Conservation (phyloP, 2,888 invertebrate species). For the Limnephilus rhombicus region DNA sequence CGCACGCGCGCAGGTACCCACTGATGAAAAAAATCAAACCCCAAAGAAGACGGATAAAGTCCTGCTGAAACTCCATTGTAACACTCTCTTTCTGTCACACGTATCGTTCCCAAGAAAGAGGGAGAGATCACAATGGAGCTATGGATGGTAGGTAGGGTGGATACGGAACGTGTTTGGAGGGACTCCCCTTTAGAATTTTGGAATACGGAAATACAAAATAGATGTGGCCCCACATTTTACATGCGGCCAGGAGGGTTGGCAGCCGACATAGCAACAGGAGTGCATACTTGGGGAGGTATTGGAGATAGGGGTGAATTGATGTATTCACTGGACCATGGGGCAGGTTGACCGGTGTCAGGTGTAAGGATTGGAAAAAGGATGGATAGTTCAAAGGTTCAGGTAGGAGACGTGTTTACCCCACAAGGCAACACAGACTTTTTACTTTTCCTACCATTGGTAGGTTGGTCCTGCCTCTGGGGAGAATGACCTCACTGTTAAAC, state of each 20-base stretch:
- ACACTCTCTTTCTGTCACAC: not conserved
- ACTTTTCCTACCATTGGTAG: too few species aligned
- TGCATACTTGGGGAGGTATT: not conserved
- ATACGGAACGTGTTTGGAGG: slow-evolving; percentile 18
- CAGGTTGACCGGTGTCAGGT: slow-evolving; percentile 18
- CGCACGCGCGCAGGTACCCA: slow-evolving; percentile 37
- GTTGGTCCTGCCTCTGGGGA: too few species aligned
- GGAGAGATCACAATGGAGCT: not conserved
- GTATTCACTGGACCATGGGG: slow-evolving; percentile 11
- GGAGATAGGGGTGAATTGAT: not conserved
- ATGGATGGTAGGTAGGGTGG: not conserved
- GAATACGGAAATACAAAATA: slow-evolving; percentile 37
- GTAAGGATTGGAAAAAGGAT: not conserved
- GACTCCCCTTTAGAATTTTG: slow-evolving; percentile 14
- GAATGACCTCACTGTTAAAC: too few species aligned
- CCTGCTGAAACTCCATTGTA: not conserved
- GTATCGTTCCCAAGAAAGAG: not conserved
- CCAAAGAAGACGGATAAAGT: not conserved
- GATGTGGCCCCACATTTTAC: not conserved
- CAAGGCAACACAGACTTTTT: too few species aligned
- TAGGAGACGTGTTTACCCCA: not conserved
- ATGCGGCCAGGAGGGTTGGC: slow-evolving; percentile 14
- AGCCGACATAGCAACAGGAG: not conserved
- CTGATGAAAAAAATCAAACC: slow-evolving; percentile 15
- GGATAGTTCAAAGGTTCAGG: not conserved